phyloP scores from a whole-genome alignment of 2,888 invertebrate genomes.

The Pristionchus exspectatus region DNA sequence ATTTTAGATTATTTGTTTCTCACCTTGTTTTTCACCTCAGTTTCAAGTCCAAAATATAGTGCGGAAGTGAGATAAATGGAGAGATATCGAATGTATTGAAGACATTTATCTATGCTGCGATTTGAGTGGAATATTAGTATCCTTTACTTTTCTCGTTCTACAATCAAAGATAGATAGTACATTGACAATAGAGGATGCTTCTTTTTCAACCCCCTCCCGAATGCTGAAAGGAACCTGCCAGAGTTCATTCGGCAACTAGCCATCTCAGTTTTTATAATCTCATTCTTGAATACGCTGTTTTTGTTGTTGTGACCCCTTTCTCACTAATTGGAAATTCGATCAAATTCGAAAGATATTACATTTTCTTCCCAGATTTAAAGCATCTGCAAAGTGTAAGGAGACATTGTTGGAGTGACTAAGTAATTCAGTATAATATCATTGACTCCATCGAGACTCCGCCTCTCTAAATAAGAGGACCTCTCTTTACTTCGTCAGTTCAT shows the following conservation, averaged over 20 bases:
- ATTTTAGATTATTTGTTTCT: not conserved
- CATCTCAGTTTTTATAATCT: not conserved
- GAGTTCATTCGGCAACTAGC: too few relatives aligned
- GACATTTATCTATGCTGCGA: not conserved
- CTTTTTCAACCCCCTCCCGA: not conserved
- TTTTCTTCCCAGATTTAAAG: not conserved
- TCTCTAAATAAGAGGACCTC: constrained; percentile 5
- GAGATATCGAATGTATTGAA: not conserved
- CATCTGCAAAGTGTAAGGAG: not conserved
- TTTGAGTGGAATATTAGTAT: not conserved
- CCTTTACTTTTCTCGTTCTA: not conserved
- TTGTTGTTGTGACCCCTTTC: not conserved
- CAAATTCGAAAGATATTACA: not conserved
- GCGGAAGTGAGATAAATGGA: not conserved
- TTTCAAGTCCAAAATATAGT: not conserved
- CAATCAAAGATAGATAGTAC: not conserved
- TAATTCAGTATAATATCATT: not conserved
- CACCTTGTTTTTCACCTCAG: not conserved
- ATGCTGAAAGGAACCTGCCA: not conserved
- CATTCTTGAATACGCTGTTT: not conserved
- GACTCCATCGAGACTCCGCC: not conserved
- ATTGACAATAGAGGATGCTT: not conserved
- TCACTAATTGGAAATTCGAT: constrained; percentile 20
- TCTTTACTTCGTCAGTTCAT: not conserved
- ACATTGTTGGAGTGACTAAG: not conserved